These are phyloP conservation scores for Penelope pileata DNA, from an alignment of 2,113 vertebrate species.

Conservation along the genomic window DNA sequence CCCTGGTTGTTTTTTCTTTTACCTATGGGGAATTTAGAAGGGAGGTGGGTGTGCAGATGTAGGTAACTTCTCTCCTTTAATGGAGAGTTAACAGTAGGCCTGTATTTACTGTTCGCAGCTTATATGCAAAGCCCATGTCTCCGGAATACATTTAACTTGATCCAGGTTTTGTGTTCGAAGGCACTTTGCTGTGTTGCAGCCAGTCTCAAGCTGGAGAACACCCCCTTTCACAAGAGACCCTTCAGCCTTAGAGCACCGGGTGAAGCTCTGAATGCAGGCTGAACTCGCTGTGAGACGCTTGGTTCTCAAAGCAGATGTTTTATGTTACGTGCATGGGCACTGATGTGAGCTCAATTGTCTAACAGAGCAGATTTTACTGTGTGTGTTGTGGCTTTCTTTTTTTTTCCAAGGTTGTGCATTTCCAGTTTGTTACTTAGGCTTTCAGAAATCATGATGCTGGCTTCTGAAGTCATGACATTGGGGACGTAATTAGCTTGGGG, in stretches of 20 bases:
- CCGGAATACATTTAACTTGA: not conserved
- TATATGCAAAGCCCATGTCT: not conserved
- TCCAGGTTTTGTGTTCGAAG: not conserved
- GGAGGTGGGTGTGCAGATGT: not conserved
- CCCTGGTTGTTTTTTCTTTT: not conserved
- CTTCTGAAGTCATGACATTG: not conserved
- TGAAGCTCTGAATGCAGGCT: not conserved
- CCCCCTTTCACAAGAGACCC: rapidly evolving
- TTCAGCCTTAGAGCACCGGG: not conserved
- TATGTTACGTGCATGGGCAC: not conserved
- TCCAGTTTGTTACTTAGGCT: not conserved
- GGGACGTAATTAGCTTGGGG: not conserved
- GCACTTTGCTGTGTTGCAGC: not conserved
- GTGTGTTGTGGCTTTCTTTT: not conserved
- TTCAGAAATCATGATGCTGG: not conserved
- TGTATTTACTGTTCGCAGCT: rapidly evolving
- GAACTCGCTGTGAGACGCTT: not conserved
- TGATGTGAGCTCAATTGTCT: not conserved
- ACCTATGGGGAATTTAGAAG: not conserved
- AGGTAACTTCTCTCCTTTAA: not conserved
- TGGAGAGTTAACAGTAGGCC: not conserved
- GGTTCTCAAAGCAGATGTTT: not conserved
- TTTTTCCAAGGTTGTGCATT: not conserved
- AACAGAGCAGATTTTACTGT: not conserved
- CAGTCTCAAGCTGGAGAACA: not conserved